Evolutionary conservation across 2,113 vertebrate species (phyloP), one percentile per base, ranked within the genome.

Genomic region (Plecturocebus donacophilus): DNA sequence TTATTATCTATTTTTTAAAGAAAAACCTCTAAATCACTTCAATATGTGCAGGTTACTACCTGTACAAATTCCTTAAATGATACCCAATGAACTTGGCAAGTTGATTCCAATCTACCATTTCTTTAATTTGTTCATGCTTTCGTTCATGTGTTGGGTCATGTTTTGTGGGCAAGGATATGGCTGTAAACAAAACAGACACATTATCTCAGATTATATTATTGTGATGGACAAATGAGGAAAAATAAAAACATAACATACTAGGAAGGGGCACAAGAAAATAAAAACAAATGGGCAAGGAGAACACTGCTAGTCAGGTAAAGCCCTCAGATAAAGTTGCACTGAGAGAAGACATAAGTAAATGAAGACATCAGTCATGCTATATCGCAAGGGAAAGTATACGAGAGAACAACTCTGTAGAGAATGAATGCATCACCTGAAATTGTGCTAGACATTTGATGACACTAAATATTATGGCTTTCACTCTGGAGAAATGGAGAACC

Each of bases 91-190:
- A 91, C 19, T 42, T 84, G 45, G 42, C 73, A 54, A 86, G 38
- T 8, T 61, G 35, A 30, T 68, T 30, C 9, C 64, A 73, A 66
- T 0, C 45, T 73, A 64, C 1, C 8, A 38, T 30, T 83, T 52
- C 11, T 14, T 25, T 5, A 35, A 42, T 8, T 54, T 61, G 11
- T 38, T 89, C 10, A 54, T 27, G n/a, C 10, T 38, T 64, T 85
- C 2, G 12, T 5, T 42, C 40, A 38, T 0, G 2, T 12, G 2
- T 32, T 80, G 38, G 0, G 17, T 58, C 68, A 9, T 23, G 45
- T 13, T 86, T 64, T 80, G 14, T 54, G 45, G 49, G 38, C 35
- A 81, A 14, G 16, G 27, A 68, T 73, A 56, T n/a, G 54, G 25
- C 20, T 58, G 35, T 49, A 9, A 66, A 68, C 16, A 56, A 70